A percentile compares a stretch with the other conserved stretches of the same genome.
Conservation (phyloP, 2,113 vertebrate genomes). For the Forbesichthys papilliferus region DNA sequence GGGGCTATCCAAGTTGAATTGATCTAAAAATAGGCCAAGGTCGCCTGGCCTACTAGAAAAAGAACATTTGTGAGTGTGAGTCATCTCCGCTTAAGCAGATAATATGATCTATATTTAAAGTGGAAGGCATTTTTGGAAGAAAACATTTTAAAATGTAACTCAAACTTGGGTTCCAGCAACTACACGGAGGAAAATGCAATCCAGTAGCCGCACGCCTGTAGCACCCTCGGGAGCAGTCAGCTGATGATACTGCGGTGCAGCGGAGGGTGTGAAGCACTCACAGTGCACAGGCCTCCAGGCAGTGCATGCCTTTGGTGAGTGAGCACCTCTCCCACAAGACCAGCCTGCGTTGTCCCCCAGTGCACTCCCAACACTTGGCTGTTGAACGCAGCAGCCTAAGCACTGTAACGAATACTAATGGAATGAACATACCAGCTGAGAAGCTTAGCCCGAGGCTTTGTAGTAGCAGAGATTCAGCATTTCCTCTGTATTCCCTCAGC, state of each 20-base stretch:
- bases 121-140: background rate
- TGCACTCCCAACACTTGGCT: constrained; percentile 33
- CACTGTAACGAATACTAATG: constrained; percentile 39
- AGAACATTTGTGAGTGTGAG: constrained; percentile 45
- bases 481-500: no score
- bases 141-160: background rate
- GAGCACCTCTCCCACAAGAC: constrained; percentile 43
- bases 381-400: constrained; percentile 25
- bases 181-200: constrained; percentile 11
- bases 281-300: constrained; percentile 47
- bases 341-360: constrained; percentile 54
- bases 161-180: background rate
- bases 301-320: constrained; percentile 24
- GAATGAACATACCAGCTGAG: constrained; percentile 40
- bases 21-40: constrained; percentile 53
- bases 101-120: constrained; percentile 14
- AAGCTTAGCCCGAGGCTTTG: constrained; percentile 43
- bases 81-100: constrained; percentile 24
- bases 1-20: constrained; percentile 52
- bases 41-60: constrained; percentile 35
- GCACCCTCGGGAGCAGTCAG: constrained; percentile 19
- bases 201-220: constrained; percentile 4
- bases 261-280: constrained; percentile 8
- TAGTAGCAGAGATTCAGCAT: constrained; percentile 1
- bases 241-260: constrained; percentile 27